A percentile compares a stretch with the other conserved stretches of the same genome.
These are phyloP conservation scores for Hermaeophaga mercurialis DNA, from an alignment of 2,888 invertebrate species.

Conservation along the genomic window DNA sequence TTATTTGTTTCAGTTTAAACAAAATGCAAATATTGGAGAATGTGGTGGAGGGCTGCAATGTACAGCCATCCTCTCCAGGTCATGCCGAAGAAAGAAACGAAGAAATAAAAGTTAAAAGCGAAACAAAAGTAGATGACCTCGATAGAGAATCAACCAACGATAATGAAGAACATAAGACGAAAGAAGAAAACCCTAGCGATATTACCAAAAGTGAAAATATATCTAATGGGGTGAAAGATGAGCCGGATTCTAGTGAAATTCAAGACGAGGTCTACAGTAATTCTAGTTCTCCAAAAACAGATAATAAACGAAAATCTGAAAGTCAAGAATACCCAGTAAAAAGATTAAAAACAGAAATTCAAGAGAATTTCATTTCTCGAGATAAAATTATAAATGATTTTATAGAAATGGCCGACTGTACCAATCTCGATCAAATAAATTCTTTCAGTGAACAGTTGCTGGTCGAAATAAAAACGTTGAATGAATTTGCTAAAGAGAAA, in stretches of 20 bases:
- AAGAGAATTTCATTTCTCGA: constrained; percentile 57
- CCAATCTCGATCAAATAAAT: constrained; percentile 66
- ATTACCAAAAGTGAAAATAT: constrained; percentile 25
- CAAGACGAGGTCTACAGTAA: constrained; percentile 41
- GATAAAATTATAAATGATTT: constrained; percentile 68
- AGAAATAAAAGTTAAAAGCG: constrained; percentile 35
- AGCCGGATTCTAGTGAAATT: constrained; percentile 32
- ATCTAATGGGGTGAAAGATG: constrained; percentile 29
- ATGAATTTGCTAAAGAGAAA: constrained; percentile 77
- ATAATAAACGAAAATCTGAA: constrained; percentile 39
- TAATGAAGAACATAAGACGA: constrained; percentile 28
- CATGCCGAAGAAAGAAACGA: constrained; percentile 54
- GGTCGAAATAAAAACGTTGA: constrained; percentile 71
- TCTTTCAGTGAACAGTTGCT: constrained; percentile 69
- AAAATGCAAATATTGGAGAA: constrained; percentile 67
- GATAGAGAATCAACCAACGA: constrained; percentile 19
- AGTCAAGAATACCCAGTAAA: constrained; percentile 48
- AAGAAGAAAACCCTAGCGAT: constrained; percentile 29
- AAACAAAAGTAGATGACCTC: constrained; percentile 34
- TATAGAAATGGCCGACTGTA: constrained; percentile 67
- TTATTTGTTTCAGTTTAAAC: constrained; percentile 60
- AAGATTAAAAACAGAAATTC: constrained; percentile 50
- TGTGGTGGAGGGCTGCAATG: constrained; percentile 57
- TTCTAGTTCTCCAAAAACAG: constrained; percentile 33
- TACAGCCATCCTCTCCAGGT: constrained; percentile 55